Percentiles rank a stretch among this genome's conserved stretches.
phyloP scores from a whole-genome alignment of 2,888 invertebrate genomes.

The Panopea generosa region DNA sequence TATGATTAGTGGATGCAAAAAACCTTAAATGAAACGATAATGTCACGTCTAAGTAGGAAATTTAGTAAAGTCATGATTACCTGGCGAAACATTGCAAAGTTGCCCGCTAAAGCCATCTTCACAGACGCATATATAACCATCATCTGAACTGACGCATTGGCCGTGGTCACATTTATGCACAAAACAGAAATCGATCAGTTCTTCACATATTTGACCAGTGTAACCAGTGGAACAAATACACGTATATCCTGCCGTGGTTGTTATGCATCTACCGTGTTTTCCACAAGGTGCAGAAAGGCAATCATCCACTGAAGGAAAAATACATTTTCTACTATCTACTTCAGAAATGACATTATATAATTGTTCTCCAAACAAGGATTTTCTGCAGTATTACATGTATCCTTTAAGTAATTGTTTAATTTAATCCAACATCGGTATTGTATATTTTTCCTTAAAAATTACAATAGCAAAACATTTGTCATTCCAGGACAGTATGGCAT shows the following conservation, averaged over 20 bases:
- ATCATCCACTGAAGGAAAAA: not conserved
- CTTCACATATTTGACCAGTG: slow-evolving; percentile 13
- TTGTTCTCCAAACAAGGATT: no score
- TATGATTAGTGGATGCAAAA: no score
- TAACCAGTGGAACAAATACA: slow-evolving; percentile 14
- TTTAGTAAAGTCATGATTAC: not conserved
- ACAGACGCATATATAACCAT: slow-evolving; percentile 5
- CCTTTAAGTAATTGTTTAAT: no score
- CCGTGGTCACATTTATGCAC: not conserved
- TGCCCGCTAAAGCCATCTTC: not conserved
- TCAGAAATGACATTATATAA: no score
- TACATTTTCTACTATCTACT: no score
- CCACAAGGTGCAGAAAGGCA: slow-evolving; percentile 12
- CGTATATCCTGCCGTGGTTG: not conserved
- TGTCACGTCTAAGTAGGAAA: no score
- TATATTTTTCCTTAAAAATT: no score
- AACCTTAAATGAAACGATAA: no score
- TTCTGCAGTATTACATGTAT: no score
- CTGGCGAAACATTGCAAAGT: not conserved
- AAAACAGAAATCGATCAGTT: slow-evolving; percentile 1
- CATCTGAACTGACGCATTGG: not conserved
- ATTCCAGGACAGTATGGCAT: no score
- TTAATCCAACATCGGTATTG: no score
- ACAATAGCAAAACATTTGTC: no score
- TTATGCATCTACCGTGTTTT: not conserved